Conservation (phyloP, 2,888 invertebrate species). For the Clepsis dumicolana region DNA sequence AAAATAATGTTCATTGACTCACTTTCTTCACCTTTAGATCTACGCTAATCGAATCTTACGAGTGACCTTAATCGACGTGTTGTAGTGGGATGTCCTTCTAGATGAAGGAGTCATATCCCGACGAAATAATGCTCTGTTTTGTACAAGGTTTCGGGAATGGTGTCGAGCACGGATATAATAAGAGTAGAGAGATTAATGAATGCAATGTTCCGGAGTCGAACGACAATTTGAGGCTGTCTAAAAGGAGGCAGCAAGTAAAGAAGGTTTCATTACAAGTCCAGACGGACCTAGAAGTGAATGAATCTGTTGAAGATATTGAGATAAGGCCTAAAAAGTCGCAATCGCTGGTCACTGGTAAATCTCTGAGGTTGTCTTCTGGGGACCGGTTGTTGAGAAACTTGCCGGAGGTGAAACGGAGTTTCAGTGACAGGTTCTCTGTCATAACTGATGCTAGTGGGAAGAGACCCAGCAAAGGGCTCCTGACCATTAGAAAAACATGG, state of each 20-base stretch:
- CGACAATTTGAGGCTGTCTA: constrained; percentile 60
- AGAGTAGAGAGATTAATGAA: constrained; percentile 65
- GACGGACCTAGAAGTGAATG: constrained; percentile 46
- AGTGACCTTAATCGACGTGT: constrained; percentile 54
- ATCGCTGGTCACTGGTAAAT: constrained; percentile 65
- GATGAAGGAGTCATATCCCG: constrained; percentile 82
- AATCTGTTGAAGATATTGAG: constrained; percentile 55
- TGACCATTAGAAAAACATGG: constrained; percentile 83
- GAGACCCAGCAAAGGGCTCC: constrained; percentile 66
- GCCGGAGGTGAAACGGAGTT: constrained; percentile 79
- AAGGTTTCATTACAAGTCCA: constrained; percentile 59
- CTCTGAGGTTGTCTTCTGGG: constrained; percentile 68
- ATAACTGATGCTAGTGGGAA: constrained; percentile 71
- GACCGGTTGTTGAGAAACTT: constrained; percentile 56
- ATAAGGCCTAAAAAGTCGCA: constrained; percentile 58
- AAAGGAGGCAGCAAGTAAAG: constrained; percentile 49
- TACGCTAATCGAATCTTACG: constrained; percentile 35
- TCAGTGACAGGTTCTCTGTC: constrained; percentile 79
- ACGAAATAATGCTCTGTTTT: constrained; percentile 89
- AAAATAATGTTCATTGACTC: constrained; percentile 44
- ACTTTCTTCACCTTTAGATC: constrained; percentile 43
- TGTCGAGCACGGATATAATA: constrained; percentile 64
- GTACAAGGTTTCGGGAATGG: constrained; percentile 88
- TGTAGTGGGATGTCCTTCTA: constrained; percentile 72
- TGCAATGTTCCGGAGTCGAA: constrained; percentile 66